phyloP scores from a whole-genome alignment of 2,113 vertebrate species.

The Leptosomus discolor region DNA sequence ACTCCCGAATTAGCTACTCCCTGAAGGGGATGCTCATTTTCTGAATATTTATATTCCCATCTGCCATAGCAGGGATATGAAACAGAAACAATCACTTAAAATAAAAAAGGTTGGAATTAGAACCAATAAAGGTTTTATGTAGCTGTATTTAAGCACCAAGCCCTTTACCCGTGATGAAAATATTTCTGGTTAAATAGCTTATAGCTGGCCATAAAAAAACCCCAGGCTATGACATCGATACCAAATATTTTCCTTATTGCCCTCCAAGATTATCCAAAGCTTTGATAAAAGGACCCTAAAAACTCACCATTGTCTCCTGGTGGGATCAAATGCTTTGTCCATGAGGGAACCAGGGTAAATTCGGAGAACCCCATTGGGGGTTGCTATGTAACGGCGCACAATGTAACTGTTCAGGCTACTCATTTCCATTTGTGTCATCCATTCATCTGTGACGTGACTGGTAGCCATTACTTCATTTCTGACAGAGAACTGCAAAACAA shows the following conservation, averaged over 20 bases:
- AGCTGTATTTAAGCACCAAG: background rate
- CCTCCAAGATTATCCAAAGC: constrained; percentile 20
- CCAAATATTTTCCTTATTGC: background rate
- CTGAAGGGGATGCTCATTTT: background rate
- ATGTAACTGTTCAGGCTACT: constrained; percentile 98
- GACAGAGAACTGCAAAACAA: constrained; percentile 92
- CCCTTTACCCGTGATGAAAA: fast-evolving
- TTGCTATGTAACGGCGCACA: constrained; percentile 99
- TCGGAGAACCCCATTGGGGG: constrained; percentile 98
- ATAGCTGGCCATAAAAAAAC: background rate
- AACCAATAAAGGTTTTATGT: background rate
- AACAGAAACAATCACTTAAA: background rate
- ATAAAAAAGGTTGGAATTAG: background rate
- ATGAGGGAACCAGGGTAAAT: constrained; percentile 99
- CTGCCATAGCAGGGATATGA: background rate
- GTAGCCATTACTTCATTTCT: constrained; percentile 99
- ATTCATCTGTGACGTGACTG: constrained; percentile 99
- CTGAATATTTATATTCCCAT: constrained; percentile 16
- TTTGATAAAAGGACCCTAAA: constrained; percentile 58
- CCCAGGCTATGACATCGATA: background rate
- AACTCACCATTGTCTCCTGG: constrained; percentile 98
- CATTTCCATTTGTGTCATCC: constrained; percentile 99
- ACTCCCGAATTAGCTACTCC: background rate
- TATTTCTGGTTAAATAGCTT: background rate
- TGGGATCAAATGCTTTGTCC: constrained; percentile 99